phyloP scores from a whole-genome alignment of 64 coral and sea anemone species.

The Stylophora pistillata region DNA sequence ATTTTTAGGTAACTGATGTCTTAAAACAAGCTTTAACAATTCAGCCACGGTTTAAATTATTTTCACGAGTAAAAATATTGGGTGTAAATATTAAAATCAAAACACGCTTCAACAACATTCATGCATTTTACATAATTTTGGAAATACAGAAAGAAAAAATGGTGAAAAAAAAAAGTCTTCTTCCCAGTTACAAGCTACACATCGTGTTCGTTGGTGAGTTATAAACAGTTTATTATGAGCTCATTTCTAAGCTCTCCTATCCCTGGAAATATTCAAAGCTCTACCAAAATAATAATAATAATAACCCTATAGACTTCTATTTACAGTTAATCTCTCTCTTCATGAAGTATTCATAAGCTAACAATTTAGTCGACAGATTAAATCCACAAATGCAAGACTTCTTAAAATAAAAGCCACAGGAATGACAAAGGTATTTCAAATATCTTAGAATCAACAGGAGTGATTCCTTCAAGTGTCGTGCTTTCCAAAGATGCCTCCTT shows the following conservation, averaged over 20 bases:
- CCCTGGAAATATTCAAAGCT: neutral
- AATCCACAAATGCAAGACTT: neutral
- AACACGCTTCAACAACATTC: neutral
- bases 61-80: no score
- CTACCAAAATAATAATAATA: neutral
- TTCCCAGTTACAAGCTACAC: no score
- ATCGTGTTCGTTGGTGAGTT: neutral
- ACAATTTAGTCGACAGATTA: neutral
- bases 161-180: no score
- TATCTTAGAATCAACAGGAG: neutral
- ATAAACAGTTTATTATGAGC: neutral
- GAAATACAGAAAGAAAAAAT: neutral
- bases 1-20: neutral
- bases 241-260: neutral
- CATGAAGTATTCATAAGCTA: neutral
- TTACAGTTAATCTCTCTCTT: constrained; percentile 2
- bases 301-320: constrained; percentile 1
- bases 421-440: neutral
- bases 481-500: neutral
- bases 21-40: neutral
- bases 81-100: neutral
- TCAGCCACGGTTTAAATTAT: neutral
- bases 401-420: neutral
- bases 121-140: neutral
- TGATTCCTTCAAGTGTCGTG: neutral